Percentiles rank a stretch among this genome's conserved stretches.
These are phyloP conservation scores for Medauroidea extradentata DNA, from an alignment of 1,140 invertebrate species.

Conservation along the genomic window DNA sequence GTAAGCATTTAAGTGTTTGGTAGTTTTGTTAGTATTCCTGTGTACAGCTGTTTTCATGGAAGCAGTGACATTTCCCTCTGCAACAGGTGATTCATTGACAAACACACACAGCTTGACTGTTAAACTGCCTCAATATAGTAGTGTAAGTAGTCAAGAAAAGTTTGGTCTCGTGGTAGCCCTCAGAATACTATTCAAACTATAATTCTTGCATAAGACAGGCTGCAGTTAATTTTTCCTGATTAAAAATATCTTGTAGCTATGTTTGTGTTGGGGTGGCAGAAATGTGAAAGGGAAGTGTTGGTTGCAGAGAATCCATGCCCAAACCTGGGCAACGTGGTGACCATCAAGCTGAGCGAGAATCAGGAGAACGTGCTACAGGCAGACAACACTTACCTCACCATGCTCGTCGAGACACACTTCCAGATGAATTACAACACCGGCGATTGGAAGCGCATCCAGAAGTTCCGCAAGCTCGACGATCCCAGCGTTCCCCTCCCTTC, in stretches of 20 bases:
- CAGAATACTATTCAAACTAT: too few species aligned
- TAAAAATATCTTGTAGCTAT: neutral
- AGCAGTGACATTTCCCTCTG: too few species aligned
- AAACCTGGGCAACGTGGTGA: conserved; percentile 87
- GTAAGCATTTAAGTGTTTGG: too few species aligned
- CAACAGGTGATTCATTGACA: too few species aligned
- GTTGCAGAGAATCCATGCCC: conserved; percentile 88
- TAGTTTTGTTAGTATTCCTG: too few species aligned
- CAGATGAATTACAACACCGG: conserved; percentile 96
- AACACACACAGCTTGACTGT: too few species aligned
- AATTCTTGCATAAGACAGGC: too few species aligned
- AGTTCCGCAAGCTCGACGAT: conserved; percentile 51
- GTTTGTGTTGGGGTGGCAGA: neutral
- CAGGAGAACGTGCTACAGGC: conserved; percentile 73
- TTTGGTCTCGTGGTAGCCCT: too few species aligned
- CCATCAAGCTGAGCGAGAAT: conserved; percentile 87
- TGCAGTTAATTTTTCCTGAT: neutral
- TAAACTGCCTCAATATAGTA: too few species aligned
- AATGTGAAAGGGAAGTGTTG: conserved; percentile 11
- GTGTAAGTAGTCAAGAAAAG: too few species aligned
- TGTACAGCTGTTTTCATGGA: too few species aligned
- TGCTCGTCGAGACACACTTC: conserved; percentile 89
- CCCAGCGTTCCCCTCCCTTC: too few species aligned
- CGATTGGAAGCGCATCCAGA: conserved; percentile 90
- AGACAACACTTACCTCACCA: conserved; percentile 65